These are phyloP conservation scores for Anneissia japonica DNA, from an alignment of 35 echinoderm and acorn worm species.

Conservation along the genomic window DNA sequence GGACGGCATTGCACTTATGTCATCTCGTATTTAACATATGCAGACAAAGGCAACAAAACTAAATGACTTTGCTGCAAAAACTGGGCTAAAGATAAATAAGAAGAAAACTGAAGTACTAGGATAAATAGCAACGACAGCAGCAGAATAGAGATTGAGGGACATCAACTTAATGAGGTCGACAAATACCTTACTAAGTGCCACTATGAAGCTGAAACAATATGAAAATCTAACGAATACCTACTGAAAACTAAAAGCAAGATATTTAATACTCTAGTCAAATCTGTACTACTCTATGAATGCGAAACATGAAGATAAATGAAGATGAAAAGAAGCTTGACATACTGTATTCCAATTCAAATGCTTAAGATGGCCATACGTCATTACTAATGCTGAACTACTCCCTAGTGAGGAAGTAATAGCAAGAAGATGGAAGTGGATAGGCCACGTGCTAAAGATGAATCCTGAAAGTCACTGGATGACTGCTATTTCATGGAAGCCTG, in stretches of 20 bases:
- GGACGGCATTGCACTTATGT: neutral
- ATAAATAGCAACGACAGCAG: neutral
- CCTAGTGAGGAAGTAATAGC: neutral
- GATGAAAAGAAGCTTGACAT: neutral
- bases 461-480: slow-evolving; percentile 5
- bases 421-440: slow-evolving; percentile 13
- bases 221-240: neutral
- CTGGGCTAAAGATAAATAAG: neutral
- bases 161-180: neutral
- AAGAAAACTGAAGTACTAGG: neutral
- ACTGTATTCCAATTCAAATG: slow-evolving; percentile 6
- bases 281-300: neutral
- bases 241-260: neutral
- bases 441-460: slow-evolving; percentile 12
- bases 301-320: slow-evolving; percentile 25
- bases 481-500: neutral
- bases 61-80: neutral
- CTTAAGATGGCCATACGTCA: neutral
- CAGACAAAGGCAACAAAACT: neutral
- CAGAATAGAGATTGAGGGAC: neutral
- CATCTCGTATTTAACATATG: neutral
- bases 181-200: neutral
- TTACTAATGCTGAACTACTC: neutral
- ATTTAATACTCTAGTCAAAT: neutral
- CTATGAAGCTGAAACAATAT: neutral